Conservation (phyloP, 2,888 invertebrate genomes). For the Cheilosia scutellata region DNA sequence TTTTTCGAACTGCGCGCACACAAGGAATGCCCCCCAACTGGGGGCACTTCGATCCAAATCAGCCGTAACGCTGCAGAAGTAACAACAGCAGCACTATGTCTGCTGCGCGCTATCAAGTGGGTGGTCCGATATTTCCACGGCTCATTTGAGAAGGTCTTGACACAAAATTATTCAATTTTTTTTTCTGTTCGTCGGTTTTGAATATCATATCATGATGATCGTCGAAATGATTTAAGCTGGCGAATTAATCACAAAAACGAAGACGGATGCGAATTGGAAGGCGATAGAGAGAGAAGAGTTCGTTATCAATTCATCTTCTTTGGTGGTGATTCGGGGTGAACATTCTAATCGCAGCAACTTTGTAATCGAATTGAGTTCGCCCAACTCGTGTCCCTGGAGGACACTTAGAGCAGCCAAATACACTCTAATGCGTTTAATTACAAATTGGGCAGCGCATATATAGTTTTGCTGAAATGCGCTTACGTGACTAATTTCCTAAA, state of each 20-base stretch:
- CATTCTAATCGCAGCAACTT: constrained; percentile 13
- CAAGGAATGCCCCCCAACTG: constrained; percentile 74
- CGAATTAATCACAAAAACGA: constrained; percentile 67
- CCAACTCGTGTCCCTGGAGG: constrained; percentile 21
- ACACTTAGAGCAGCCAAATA: constrained; percentile 27
- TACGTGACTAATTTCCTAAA: constrained; percentile 74
- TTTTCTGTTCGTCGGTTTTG: constrained; percentile 53
- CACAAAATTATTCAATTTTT: constrained; percentile 74
- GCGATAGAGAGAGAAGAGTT: constrained; percentile 5
- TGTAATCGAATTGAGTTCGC: constrained; percentile 46
- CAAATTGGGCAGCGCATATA: constrained; percentile 48
- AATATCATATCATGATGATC: constrained; percentile 74
- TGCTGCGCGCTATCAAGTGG: constrained; percentile 70
- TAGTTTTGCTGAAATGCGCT: constrained; percentile 61
- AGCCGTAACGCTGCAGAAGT: constrained; percentile 65
- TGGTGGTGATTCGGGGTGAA: neutral
- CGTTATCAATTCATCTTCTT: constrained; percentile 64
- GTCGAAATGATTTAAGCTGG: constrained; percentile 71
- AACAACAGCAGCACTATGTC: constrained; percentile 68
- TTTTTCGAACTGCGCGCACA: constrained; percentile 44
- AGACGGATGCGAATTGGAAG: constrained; percentile 45
- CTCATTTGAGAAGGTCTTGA: constrained; percentile 75
- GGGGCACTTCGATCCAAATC: constrained; percentile 68
- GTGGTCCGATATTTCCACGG: constrained; percentile 76
- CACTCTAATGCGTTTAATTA: constrained; percentile 70